Conservation (phyloP, 2,113 vertebrate species). For the Chitala chitala region DNA sequence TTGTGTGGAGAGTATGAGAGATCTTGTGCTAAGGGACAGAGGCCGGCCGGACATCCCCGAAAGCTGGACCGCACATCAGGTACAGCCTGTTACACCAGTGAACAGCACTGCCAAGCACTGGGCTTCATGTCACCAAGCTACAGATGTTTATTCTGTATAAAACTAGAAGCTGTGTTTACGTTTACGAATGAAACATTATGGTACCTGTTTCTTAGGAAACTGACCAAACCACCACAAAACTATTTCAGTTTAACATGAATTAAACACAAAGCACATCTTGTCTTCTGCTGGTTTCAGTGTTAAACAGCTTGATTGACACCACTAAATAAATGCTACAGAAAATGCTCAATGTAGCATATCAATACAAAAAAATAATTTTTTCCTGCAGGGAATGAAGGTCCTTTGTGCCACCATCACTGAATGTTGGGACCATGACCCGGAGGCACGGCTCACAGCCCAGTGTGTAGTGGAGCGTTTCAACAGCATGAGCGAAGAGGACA, state of each 20-base stretch:
- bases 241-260: too few relatives aligned
- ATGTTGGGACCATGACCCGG: constrained; percentile 88
- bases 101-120: neutral
- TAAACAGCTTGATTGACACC: neutral
- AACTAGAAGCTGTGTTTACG: too few relatives aligned
- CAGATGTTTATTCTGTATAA: neutral
- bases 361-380: neutral
- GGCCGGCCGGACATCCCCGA: constrained; percentile 76
- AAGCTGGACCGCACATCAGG: constrained; percentile 73
- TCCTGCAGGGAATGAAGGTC: constrained; percentile 71
- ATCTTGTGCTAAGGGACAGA: constrained; percentile 77
- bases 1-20: constrained; percentile 84
- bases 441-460: constrained; percentile 82
- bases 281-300: too few relatives aligned
- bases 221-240: too few relatives aligned
- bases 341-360: neutral
- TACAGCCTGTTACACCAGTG: too few relatives aligned
- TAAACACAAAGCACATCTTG: too few relatives aligned
- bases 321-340: neutral
- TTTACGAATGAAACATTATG: too few relatives aligned
- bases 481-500: constrained; percentile 61
- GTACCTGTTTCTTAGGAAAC: too few relatives aligned
- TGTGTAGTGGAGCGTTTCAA: constrained; percentile 81
- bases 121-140: neutral
- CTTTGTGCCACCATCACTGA: constrained; percentile 78